These are phyloP conservation scores for Cataglyphis livida DNA, from an alignment of 2,888 invertebrate species.

Conservation along the genomic window DNA sequence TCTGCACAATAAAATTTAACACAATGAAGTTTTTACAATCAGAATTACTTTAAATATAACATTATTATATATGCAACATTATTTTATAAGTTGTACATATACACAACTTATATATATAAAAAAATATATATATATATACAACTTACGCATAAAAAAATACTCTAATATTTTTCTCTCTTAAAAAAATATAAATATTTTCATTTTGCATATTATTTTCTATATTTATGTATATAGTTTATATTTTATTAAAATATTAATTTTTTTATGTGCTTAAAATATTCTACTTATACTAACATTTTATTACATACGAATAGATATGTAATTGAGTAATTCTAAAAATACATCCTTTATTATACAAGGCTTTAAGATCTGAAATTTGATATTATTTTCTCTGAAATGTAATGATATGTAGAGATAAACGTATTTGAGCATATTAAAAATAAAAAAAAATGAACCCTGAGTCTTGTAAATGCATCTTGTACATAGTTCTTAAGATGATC, in stretches of 20 bases:
- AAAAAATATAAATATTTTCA: conserved; percentile 1
- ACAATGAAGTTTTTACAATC: background rate
- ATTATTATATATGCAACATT: background rate
- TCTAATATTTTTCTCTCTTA: background rate
- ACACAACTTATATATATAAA: background rate
- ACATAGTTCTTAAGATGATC: background rate
- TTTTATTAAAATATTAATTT: background rate
- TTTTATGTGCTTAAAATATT: background rate
- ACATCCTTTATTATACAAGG: background rate
- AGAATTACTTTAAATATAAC: background rate
- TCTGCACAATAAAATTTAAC: no score
- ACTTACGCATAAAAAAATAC: background rate
- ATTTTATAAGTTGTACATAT: background rate
- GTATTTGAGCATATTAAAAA: background rate
- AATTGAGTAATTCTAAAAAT: background rate
- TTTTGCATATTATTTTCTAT: background rate
- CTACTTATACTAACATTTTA: background rate
- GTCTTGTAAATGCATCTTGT: background rate
- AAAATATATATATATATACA: background rate
- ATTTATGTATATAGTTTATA: background rate
- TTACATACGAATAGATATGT: background rate
- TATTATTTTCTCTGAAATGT: background rate
- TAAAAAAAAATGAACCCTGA: background rate
- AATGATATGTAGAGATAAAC: background rate
- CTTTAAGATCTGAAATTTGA: background rate